Conservation (phyloP, 35 echinoderm and acorn worm species). For the Anneissia japonica region DNA sequence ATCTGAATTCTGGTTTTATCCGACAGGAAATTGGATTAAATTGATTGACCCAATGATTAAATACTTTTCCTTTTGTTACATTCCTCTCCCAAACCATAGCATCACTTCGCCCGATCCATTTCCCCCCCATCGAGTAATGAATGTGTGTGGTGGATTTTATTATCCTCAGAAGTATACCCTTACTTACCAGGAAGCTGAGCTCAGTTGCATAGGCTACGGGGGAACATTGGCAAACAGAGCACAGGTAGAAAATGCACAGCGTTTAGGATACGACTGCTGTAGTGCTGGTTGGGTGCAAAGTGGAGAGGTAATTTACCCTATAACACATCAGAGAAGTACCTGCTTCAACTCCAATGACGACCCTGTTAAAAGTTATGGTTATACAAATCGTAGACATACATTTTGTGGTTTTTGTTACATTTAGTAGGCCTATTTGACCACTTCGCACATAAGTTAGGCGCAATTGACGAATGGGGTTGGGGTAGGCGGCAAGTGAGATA, state of each 20-base stretch:
- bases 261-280: neutral
- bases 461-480: no score
- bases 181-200: neutral
- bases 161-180: neutral
- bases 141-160: neutral
- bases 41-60: neutral
- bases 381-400: no score
- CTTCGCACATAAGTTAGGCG: no score
- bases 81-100: neutral
- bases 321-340: neutral
- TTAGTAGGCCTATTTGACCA: no score
- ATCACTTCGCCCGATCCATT: neutral
- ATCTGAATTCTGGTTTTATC: neutral
- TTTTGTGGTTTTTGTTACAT: no score
- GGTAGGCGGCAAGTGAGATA: no score
- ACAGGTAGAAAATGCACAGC: neutral
- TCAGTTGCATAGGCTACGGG: neutral
- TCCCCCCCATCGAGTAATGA: neutral
- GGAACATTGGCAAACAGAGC: neutral
- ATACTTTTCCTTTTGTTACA: neutral
- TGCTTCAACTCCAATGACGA: neutral
- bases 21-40: neutral
- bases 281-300: neutral
- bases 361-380: neutral
- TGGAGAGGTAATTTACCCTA: neutral